phyloP scores from a whole-genome alignment of 2,888 invertebrate genomes.

The Drosophila neotestacea region DNA sequence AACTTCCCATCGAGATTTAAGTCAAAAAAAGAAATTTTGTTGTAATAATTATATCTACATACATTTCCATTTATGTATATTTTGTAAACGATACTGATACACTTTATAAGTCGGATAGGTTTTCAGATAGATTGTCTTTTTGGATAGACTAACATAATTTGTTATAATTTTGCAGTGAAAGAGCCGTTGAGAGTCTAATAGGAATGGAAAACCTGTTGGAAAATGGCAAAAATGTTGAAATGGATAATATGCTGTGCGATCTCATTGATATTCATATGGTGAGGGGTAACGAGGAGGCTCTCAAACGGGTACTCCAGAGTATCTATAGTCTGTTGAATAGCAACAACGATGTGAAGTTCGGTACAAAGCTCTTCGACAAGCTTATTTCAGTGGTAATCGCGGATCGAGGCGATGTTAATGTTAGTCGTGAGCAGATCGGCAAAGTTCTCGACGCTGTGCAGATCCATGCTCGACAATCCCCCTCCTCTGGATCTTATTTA shows the following conservation, averaged over 20 bases:
- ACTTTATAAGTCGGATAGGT: slow-evolving; percentile 18
- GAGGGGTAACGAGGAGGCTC: slow-evolving; percentile 44
- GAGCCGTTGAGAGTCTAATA: neutral
- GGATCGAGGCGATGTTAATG: slow-evolving; percentile 6
- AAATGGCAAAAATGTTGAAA: slow-evolving; percentile 36
- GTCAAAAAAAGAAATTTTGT: slow-evolving; percentile 10
- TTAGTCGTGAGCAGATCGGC: slow-evolving; percentile 39
- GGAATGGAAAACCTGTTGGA: slow-evolving; percentile 9
- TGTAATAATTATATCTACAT: neutral
- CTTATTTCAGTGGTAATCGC: slow-evolving; percentile 43
- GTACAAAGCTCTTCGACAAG: slow-evolving; percentile 50
- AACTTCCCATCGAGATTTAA: slow-evolving; percentile 16
- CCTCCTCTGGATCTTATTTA: slow-evolving; percentile 25
- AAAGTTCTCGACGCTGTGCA: slow-evolving; percentile 63
- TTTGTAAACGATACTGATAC: slow-evolving; percentile 19
- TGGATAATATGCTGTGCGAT: slow-evolving; percentile 52
- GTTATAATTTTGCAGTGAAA: slow-evolving; percentile 10
- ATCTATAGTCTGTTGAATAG: slow-evolving; percentile 37
- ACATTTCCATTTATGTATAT: slow-evolving; percentile 10
- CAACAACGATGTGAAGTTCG: slow-evolving; percentile 36
- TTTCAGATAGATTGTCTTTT: slow-evolving; percentile 1
- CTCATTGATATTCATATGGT: slow-evolving; percentile 45
- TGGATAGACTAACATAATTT: slow-evolving; percentile 4
- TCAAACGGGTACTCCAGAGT: slow-evolving; percentile 40
- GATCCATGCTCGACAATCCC: slow-evolving; percentile 49